Evolutionary conservation across 2,797 vertebrate genomes (phyloP), one percentile per base, ranked within the genome.

Genomic region (Sandelia bainsii): DNA sequence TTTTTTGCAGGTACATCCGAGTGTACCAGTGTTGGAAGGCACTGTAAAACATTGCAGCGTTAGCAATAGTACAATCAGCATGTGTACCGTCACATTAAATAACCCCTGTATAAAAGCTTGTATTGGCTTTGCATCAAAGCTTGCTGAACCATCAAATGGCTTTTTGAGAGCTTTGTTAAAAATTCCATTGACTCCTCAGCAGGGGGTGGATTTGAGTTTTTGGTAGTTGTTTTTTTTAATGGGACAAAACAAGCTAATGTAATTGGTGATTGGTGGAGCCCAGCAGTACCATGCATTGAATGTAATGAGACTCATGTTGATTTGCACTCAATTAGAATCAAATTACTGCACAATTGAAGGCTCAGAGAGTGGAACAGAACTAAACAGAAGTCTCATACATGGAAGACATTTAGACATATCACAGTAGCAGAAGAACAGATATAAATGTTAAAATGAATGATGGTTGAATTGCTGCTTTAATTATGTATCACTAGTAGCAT

Each of bases 141-240:
- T 83, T 72, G 71, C 77, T 89, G 73, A 89, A 87, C 80, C 87
- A 85, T 91, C 88, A 90, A 93, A 92, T 89, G 79, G 82, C 80
- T 89, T 87, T 90, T 79, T 75, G 72, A 84, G 78, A 87, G 88
- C 79, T 87, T 86, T 91, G 87, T 85, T 89, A 69, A 60, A 62
- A 81, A 83, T 87, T 89, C 69, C 81, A 89, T 87, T 68, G 89
- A 90, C 75, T 81, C 52, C 66, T 75, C 80, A 48, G 75, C 65
- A 69, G 85, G 89, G 60, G 83, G 79, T 90, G 70, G 77, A 71
- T 90, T 91, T 79, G 17, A 87, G 64, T 76, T 86, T 87, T 89
- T 76, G 49, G 59, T 86, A 51, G 68, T 81, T 75, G 34, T 58
- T 68, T 67, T 69, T 68, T 73, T 73, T 61, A 81, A 87, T 77